Base-by-base conservation (phyloP, 64 coral and sea anemone genomes). In the Catalaphyllia jardinei region DNA sequence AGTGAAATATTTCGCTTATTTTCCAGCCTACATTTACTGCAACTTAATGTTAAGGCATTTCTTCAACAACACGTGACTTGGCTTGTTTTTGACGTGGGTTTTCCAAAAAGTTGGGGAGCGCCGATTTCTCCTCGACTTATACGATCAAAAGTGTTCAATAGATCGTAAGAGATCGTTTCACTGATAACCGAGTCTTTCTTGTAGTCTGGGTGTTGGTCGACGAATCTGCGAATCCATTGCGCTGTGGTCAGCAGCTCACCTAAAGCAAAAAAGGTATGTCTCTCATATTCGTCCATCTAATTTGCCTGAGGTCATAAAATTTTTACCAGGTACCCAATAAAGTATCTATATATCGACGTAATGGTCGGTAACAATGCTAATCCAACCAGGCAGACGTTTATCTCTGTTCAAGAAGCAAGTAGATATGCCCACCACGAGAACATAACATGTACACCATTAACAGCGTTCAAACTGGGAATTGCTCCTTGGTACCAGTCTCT, bases 171-270 rank as follows among this genome's bases (percentile, higher is more conserved):
- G 31, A 99, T 99, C 27, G 31, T 69, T 27, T 99, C 97, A 46
- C 69, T 88, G n/a, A 99, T 86, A 15, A 99, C 88, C 1, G 97
- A 99, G 65, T 99, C 97, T 65, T 95, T 80, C 38, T 93, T 93
- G 79, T 99, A 99, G 0, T 93, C 94, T 3, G 97, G 88, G 27
- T 99, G 97, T 16, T 64, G 73, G 24, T 82, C 78, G 8, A 99
- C 94, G 67, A 95, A 99, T 54, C 79, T 79, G 8, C 97, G 72
- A 78, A 99, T 95, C 97, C 97, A 99, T 29, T 92, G 93, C 2
- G 97, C 97, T 64, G 97, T 99, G 8, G 97, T 99, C 73, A 99
- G 92, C 64, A 95, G 59, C 75, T 95, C 97, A 60, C 97, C 97
- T 99, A 29, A 67, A 74, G 17, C 24, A 28, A 69, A 22, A 9